These are phyloP conservation scores for Zonitis immaculata DNA, from an alignment of 2,888 invertebrate genomes.

Conservation along the genomic window DNA sequence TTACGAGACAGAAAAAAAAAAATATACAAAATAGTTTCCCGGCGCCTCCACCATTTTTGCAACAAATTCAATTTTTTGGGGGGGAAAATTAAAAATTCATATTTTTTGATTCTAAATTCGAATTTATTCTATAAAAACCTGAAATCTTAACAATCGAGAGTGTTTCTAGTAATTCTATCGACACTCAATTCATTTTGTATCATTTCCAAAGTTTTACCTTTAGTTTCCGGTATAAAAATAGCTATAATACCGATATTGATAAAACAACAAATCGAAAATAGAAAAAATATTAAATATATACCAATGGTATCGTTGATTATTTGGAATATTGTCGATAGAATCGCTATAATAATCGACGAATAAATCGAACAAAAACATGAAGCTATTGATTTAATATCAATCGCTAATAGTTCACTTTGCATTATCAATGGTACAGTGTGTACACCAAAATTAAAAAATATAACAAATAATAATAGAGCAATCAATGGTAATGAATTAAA, in stretches of 20 bases:
- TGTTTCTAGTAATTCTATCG: too few species aligned
- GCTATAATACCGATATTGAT: constrained; percentile 38
- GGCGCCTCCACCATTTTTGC: too few species aligned
- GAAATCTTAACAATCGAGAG: too few species aligned
- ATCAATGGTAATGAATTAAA: background rate
- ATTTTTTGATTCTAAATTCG: too few species aligned
- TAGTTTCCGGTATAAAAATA: constrained; percentile 45
- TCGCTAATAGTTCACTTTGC: constrained; percentile 50
- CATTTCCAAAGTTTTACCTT: constrained; percentile 45
- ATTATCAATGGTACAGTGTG: constrained; percentile 46
- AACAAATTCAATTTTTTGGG: too few species aligned
- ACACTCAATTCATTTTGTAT: constrained; percentile 32
- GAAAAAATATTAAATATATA: constrained; percentile 42
- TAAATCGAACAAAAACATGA: constrained; percentile 49
- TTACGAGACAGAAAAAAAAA: too few species aligned
- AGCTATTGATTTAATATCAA: constrained; percentile 50
- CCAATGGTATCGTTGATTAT: constrained; percentile 35
- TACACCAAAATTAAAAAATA: constrained; percentile 45
- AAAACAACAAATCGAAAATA: constrained; percentile 37
- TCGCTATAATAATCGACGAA: constrained; percentile 44
- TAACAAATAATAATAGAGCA: constrained; percentile 19
- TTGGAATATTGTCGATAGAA: constrained; percentile 44
- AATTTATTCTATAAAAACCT: too few species aligned
- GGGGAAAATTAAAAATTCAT: too few species aligned
- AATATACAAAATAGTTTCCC: too few species aligned